Percentiles rank a stretch among this genome's conserved stretches.
Evolutionary conservation across 2,113 vertebrate genomes (phyloP).

Genomic region (Trogon surrucura): DNA sequence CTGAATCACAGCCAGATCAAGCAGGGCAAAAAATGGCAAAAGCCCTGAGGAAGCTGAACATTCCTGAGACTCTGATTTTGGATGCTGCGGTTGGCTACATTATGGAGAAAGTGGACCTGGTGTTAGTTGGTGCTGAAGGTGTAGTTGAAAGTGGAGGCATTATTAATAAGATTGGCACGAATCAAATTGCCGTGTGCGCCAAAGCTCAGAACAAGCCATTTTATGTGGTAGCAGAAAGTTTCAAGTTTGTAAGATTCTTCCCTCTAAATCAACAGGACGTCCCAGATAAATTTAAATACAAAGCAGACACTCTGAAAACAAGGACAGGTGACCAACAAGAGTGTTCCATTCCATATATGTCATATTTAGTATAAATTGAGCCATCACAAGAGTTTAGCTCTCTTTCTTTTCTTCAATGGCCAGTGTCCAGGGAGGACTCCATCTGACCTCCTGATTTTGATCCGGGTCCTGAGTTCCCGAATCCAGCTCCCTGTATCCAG

Average conservation of each 20-base stretch:
- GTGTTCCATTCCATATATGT: too few species aligned
- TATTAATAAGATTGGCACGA: slow-evolving; percentile 99
- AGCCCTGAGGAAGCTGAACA: slow-evolving; percentile 85
- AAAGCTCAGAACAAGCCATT: slow-evolving; percentile 98
- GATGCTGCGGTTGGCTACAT: slow-evolving; percentile 96
- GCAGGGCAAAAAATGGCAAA: slow-evolving; percentile 93
- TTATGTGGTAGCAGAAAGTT: slow-evolving; percentile 97
- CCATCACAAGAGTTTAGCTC: too few species aligned
- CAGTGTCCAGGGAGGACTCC: too few species aligned
- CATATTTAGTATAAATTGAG: too few species aligned
- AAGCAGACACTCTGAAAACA: too few species aligned
- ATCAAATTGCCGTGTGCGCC: slow-evolving; percentile 94
- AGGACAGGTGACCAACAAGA: too few species aligned
- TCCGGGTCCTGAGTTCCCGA: too few species aligned
- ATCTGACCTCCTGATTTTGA: too few species aligned
- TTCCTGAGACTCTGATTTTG: slow-evolving; percentile 91
- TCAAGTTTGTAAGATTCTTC: slow-evolving; percentile 96
- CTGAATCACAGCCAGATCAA: slow-evolving; percentile 93
- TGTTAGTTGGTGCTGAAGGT: slow-evolving; percentile 97
- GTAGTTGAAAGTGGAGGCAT: slow-evolving; percentile 98
- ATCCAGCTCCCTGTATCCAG: too few species aligned
- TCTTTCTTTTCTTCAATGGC: too few species aligned
- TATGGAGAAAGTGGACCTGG: slow-evolving; percentile 94
- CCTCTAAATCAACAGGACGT: slow-evolving; percentile 97
- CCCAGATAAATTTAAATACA: slow-evolving; percentile 89